These are phyloP conservation scores for Pantherophis guttatus DNA, from an alignment of 2,113 vertebrate genomes.

Conservation along the genomic window DNA sequence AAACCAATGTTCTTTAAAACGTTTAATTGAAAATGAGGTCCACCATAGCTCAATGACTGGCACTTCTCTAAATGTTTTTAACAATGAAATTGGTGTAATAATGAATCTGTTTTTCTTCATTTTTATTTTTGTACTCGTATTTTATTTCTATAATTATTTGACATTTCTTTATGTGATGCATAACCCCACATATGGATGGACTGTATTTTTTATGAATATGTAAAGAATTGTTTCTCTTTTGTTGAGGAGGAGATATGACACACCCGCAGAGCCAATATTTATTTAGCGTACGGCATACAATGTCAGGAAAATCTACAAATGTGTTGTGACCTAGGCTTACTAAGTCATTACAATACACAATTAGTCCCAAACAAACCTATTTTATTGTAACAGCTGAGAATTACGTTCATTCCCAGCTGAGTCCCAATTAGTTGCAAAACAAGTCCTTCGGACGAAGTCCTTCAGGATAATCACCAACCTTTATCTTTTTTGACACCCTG, in stretches of 20 bases:
- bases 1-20: neutral
- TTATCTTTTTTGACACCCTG: no score
- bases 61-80: neutral
- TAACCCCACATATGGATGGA: neutral
- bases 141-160: neutral
- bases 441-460: no score
- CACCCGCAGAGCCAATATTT: neutral
- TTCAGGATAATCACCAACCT: no score
- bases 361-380: no score
- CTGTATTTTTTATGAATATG: neutral
- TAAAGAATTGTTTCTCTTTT: neutral
- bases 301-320: neutral
- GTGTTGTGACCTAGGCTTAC: neutral
- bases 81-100: neutral
- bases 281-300: neutral
- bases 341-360: no score
- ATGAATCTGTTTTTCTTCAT: neutral
- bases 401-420: no score
- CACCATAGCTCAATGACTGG: neutral
- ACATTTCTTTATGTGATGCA: neutral
- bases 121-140: neutral
- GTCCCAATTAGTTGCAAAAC: no score
- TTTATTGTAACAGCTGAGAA: no score
- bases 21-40: neutral
- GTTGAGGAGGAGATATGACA: neutral